phyloP scores from a whole-genome alignment of 2,797 vertebrate species.

The Scyliorhinus canicula region DNA sequence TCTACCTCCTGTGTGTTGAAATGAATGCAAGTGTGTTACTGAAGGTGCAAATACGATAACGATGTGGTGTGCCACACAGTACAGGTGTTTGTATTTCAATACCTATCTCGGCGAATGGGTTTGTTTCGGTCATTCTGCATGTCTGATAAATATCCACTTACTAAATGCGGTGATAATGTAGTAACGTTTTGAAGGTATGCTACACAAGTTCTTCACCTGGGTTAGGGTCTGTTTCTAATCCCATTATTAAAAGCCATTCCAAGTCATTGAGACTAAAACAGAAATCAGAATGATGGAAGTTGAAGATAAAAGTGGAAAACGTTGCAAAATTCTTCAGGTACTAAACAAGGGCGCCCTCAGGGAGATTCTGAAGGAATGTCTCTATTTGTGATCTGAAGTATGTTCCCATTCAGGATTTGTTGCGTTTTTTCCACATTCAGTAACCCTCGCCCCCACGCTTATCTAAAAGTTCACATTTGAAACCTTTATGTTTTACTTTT shows the following conservation, averaged over 20 bases:
- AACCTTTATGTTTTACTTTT: background rate
- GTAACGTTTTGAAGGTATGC: background rate
- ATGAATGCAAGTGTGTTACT: background rate
- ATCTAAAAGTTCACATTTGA: background rate
- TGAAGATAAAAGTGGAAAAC: background rate
- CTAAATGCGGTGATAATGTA: background rate
- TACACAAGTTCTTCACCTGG: background rate
- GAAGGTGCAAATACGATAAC: background rate
- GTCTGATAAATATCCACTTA: background rate
- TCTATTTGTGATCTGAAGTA: background rate
- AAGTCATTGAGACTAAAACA: background rate
- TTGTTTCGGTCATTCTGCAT: background rate
- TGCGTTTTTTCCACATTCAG: background rate
- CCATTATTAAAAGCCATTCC: background rate
- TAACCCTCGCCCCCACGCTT: background rate
- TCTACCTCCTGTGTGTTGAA: background rate
- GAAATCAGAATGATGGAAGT: background rate
- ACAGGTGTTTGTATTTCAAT: background rate
- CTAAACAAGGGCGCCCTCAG: background rate
- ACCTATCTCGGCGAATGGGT: no score
- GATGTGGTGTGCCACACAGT: background rate
- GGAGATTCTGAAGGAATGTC: background rate
- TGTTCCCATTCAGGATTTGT: background rate
- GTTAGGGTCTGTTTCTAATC: background rate
- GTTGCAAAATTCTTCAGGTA: background rate